These are phyloP conservation scores for Pseudotriccus pelzelni DNA, from an alignment of 2,797 vertebrate genomes.

Conservation along the genomic window DNA sequence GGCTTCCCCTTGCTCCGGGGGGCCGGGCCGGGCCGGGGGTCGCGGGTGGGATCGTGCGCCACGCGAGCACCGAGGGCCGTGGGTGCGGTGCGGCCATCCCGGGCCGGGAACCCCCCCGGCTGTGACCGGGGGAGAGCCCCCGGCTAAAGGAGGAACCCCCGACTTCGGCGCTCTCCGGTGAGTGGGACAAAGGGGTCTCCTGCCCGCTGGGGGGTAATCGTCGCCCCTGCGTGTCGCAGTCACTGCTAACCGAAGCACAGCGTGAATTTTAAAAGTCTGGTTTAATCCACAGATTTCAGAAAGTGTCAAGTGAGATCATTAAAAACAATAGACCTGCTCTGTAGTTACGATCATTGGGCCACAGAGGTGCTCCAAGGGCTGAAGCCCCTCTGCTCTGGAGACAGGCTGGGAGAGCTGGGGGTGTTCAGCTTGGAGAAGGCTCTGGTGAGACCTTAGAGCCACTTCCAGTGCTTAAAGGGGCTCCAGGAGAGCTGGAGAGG, in stretches of 20 bases:
- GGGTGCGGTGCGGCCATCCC: not conserved
- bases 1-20: not conserved
- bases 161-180: too few species aligned
- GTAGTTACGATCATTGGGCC: rapidly evolving
- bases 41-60: not conserved
- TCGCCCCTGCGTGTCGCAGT: rapidly evolving
- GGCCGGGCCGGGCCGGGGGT: not conserved
- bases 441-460: not conserved
- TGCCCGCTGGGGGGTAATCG: rapidly evolving
- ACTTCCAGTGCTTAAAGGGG: not conserved
- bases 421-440: not conserved
- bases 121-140: not conserved
- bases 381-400: not conserved
- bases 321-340: not conserved
- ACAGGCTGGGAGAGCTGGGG: not conserved
- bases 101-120: not conserved
- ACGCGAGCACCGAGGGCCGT: too few species aligned
- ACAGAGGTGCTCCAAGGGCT: not conserved
- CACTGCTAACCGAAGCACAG: rapidly evolving
- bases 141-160: too few species aligned
- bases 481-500: not conserved
- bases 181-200: not conserved
- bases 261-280: rapidly evolving
- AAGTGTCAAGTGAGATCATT: not conserved
- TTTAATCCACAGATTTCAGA: rapidly evolving